These are phyloP conservation scores for Nasonia oneida DNA, from an alignment of 2,888 invertebrate genomes.

Conservation along the genomic window DNA sequence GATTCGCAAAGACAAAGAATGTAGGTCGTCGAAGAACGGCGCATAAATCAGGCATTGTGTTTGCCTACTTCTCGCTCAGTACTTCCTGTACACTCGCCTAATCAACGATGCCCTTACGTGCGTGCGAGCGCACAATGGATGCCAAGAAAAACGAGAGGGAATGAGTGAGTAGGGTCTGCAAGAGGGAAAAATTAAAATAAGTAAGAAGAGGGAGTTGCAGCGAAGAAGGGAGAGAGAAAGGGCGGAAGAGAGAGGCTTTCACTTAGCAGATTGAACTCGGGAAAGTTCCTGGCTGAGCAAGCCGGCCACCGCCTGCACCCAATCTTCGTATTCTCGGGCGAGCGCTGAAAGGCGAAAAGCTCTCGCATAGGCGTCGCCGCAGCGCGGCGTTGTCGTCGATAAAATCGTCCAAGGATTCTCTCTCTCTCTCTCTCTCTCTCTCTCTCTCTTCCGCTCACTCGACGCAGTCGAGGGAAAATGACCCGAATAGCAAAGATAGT, in stretches of 20 bases:
- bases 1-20: conserved; percentile 16
- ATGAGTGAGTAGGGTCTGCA: conserved; percentile 5
- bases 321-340: background rate
- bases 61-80: background rate
- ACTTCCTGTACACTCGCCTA: conserved; percentile 15
- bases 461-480: background rate
- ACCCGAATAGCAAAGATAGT: conserved; percentile 39
- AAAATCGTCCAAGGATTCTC: conserved; percentile 40
- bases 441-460: background rate
- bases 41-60: conserved; percentile 34
- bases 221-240: background rate
- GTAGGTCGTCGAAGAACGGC: conserved; percentile 20
- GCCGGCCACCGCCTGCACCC: background rate
- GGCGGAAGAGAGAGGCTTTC: conserved; percentile 69
- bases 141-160: background rate
- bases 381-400: conserved; percentile 18
- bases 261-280: conserved; percentile 74
- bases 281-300: conserved; percentile 46
- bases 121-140: background rate
- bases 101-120: conserved; percentile 16
- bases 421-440: background rate
- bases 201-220: background rate
- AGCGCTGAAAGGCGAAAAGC: conserved; percentile 46
- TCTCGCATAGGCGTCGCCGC: conserved; percentile 30
- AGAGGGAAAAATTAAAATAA: conserved; percentile 42